phyloP scores from a whole-genome alignment of 2,888 invertebrate species.

The Monoplex corrugatus region DNA sequence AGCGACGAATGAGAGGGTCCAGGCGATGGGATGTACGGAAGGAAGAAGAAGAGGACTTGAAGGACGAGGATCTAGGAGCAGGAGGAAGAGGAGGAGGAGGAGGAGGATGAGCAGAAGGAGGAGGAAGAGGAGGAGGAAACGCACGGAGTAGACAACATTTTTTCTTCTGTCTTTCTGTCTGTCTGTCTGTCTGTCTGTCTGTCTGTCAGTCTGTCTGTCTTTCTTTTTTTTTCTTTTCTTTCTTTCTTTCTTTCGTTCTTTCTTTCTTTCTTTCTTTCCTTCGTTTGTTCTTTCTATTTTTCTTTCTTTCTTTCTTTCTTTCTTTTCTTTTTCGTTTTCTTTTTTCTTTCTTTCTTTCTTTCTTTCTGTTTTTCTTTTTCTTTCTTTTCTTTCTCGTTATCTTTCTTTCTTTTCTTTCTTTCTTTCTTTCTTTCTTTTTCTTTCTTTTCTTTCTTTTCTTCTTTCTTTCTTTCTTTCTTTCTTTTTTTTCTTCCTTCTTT shows the following conservation, averaged over 20 bases:
- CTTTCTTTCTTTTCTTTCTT: neutral
- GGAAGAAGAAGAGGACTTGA: too few relatives aligned
- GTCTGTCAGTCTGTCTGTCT: neutral
- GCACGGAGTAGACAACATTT: too few relatives aligned
- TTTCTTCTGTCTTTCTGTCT: too few relatives aligned
- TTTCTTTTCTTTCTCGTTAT: neutral
- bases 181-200: neutral
- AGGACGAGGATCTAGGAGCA: too few relatives aligned
- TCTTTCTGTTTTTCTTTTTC: neutral
- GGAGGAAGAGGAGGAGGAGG: too few relatives aligned
- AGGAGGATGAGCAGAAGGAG: too few relatives aligned
- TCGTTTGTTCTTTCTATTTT: neutral
- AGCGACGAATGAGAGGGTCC: too few relatives aligned
- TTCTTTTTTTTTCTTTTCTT: neutral
- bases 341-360: neutral
- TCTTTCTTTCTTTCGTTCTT: neutral
- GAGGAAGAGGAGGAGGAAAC: too few relatives aligned
- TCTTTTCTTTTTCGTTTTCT: neutral
- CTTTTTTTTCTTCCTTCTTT: neutral
- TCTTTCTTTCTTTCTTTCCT: neutral
- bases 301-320: neutral
- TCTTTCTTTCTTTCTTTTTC: neutral
- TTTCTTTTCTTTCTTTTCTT: neutral
- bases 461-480: neutral
- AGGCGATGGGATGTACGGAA: too few relatives aligned